These are phyloP conservation scores for Ectemnius continuus DNA, from an alignment of 2,888 invertebrate genomes.

Conservation along the genomic window DNA sequence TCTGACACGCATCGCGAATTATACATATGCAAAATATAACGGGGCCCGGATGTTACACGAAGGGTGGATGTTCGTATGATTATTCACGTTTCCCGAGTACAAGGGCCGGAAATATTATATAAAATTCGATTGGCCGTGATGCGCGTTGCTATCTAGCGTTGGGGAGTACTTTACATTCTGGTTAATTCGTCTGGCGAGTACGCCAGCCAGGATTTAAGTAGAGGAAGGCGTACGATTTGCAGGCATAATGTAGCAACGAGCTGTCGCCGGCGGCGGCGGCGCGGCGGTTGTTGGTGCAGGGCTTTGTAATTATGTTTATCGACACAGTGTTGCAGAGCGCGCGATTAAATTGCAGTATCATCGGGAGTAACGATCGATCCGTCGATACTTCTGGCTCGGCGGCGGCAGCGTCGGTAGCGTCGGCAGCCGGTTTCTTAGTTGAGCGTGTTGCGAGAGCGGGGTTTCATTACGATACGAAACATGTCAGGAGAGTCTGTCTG, in stretches of 20 bases:
- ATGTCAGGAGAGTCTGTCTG: slow-evolving; percentile 40
- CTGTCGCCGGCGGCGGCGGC: not conserved
- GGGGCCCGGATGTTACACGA: not conserved
- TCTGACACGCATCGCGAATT: too few relatives aligned
- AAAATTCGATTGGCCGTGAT: slow-evolving; percentile 2
- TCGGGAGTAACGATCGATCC: slow-evolving; percentile 47
- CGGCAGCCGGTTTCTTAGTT: slow-evolving; percentile 23
- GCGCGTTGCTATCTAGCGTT: not conserved
- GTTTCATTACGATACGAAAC: slow-evolving; percentile 54
- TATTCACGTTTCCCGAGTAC: not conserved
- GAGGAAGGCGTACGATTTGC: not conserved
- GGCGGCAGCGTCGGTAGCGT: too few relatives aligned
- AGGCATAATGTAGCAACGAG: not conserved
- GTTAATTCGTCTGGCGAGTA: not conserved
- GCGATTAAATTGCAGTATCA: slow-evolving; percentile 45
- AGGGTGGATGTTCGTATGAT: not conserved
- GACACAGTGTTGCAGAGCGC: slow-evolving; percentile 27
- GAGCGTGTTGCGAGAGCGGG: slow-evolving; percentile 20
- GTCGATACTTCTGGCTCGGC: slow-evolving; percentile 27
- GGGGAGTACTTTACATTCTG: not conserved
- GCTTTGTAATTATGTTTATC: slow-evolving; percentile 4
- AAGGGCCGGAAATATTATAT: not conserved
- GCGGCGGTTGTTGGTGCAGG: not conserved
- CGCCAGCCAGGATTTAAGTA: not conserved
- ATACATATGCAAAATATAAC: not conserved